Percentiles rank a stretch among this genome's conserved stretches.
These are phyloP conservation scores for Lithobates sylvaticus DNA, from an alignment of 2,797 vertebrate genomes.

Conservation along the genomic window DNA sequence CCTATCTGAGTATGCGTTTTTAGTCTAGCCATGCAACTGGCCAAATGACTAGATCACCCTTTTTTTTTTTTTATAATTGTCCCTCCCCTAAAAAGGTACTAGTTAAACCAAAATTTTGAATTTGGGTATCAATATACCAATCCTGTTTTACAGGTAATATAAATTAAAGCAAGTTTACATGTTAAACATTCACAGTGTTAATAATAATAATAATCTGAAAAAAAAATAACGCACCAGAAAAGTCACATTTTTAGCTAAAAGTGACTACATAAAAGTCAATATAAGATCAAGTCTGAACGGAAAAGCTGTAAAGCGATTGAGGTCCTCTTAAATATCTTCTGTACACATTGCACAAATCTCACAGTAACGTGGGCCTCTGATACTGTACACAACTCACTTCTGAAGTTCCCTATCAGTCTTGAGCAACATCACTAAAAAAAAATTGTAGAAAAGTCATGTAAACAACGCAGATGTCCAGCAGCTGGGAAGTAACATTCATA, in stretches of 20 bases:
- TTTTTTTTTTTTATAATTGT: not conserved
- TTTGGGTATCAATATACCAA: not conserved
- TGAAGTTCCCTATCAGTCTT: not conserved
- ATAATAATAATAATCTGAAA: not conserved
- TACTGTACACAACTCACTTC: conserved; percentile 62
- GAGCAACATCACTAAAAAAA: conserved; percentile 2
- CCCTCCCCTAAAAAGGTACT: not conserved
- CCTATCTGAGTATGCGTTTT: no score
- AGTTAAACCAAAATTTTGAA: not conserved
- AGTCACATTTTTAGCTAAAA: conserved; percentile 7
- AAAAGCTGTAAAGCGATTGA: conserved; percentile 69
- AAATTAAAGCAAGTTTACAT: conserved; percentile 24
- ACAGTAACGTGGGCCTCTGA: conserved; percentile 69
- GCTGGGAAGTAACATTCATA: conserved; percentile 57
- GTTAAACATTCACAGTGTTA: conserved; percentile 46
- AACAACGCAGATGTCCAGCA: conserved; percentile 63
- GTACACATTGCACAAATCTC: conserved; percentile 79
- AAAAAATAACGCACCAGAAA: conserved; percentile 10
- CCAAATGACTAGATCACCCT: not conserved
- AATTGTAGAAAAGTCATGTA: conserved; percentile 20
- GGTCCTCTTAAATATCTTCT: conserved; percentile 76
- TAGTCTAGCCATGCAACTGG: not conserved
- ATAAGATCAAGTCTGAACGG: conserved; percentile 4
- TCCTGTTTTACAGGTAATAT: conserved; percentile 46
- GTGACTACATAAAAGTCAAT: conserved; percentile 9